Conservation (phyloP, 2,888 invertebrate species). For the Pseudolycoriella hygida region DNA sequence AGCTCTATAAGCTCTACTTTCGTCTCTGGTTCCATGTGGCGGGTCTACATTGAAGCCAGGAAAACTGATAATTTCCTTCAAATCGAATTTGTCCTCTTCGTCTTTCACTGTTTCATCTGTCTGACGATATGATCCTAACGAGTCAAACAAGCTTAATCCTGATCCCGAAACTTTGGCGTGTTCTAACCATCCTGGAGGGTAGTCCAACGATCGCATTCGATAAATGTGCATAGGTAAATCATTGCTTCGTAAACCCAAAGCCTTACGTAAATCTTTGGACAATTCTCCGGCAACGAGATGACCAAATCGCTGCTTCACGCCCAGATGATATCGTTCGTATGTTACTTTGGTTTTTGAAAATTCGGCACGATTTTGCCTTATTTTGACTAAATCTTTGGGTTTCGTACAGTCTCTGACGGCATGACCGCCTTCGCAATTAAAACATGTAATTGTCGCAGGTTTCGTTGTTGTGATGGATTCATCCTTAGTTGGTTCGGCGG, state of each 20-base stretch:
- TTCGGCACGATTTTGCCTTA: constrained; percentile 46
- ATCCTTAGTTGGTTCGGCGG: neutral
- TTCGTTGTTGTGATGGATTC: neutral
- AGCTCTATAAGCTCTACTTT: constrained; percentile 38
- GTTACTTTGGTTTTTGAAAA: constrained; percentile 26
- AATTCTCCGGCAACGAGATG: constrained; percentile 58
- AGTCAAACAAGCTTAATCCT: constrained; percentile 58
- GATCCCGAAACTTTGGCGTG: constrained; percentile 63
- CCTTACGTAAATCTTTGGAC: constrained; percentile 48
- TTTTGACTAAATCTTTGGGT: constrained; percentile 47
- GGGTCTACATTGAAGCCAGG: constrained; percentile 79
- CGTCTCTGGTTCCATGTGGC: constrained; percentile 40
- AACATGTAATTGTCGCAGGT: constrained; percentile 35
- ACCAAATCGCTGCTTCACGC: constrained; percentile 36
- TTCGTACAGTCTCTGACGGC: constrained; percentile 52
- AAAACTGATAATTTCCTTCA: constrained; percentile 65
- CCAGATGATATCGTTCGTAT: constrained; percentile 24
- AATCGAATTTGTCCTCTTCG: constrained; percentile 46
- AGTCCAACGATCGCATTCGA: constrained; percentile 71
- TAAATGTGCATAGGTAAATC: constrained; percentile 75
- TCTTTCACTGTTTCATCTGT: constrained; percentile 31
- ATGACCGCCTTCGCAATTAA: constrained; percentile 69
- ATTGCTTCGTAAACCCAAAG: constrained; percentile 48
- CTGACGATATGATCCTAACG: constrained; percentile 26
- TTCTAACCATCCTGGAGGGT: constrained; percentile 90